Evolutionary conservation across 2,797 vertebrate genomes (phyloP).

Genomic region (Pyrocephalus nanus): DNA sequence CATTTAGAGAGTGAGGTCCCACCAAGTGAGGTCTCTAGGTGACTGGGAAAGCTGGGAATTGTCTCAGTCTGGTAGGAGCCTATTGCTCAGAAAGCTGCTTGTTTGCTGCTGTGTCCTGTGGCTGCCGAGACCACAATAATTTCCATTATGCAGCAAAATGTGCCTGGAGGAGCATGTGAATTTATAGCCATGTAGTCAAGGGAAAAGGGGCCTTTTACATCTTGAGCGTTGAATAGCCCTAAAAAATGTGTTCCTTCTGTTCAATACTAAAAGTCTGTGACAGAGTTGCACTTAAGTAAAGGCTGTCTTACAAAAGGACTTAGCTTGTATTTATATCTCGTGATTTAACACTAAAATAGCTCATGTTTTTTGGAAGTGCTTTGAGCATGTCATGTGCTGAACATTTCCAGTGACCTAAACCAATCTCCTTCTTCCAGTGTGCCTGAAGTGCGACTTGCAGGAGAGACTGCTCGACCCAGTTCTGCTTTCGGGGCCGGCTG

Average conservation of each 20-base stretch:
- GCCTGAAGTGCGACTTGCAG: constrained; percentile 92
- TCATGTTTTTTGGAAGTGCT: background rate
- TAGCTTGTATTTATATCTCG: background rate
- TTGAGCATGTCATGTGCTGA: background rate
- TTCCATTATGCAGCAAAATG: background rate
- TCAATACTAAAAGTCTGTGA: background rate
- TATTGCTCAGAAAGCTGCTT: background rate
- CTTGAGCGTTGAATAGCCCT: background rate
- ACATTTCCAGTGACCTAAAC: background rate
- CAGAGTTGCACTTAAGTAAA: background rate
- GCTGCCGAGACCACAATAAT: background rate
- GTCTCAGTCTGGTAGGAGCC: background rate
- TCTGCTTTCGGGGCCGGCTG: constrained; percentile 74
- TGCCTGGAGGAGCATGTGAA: background rate
- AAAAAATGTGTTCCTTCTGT: background rate
- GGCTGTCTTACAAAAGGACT: background rate
- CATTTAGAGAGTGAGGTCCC: background rate
- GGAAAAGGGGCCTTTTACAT: background rate
- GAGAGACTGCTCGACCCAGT: constrained; percentile 88
- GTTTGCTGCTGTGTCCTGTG: background rate
- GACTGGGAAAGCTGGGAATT: background rate
- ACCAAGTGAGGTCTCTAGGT: background rate
- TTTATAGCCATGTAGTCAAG: background rate
- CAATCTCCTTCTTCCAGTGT: constrained; percentile 74
- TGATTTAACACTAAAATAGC: background rate